Conservation (phyloP, 2,113 vertebrate genomes). For the Poecile atricapillus region DNA sequence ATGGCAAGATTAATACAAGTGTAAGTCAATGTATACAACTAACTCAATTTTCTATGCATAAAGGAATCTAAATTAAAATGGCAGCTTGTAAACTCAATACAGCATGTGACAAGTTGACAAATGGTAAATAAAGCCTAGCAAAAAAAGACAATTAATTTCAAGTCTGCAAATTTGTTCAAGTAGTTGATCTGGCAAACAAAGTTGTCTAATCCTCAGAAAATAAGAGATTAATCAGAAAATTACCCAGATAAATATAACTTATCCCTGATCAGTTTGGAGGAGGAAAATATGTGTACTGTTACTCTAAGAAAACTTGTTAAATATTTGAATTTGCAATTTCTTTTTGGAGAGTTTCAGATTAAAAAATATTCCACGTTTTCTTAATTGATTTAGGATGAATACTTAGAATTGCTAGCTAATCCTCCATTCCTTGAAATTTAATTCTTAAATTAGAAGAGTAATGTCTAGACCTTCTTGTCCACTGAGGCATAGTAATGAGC, state of each 20-base stretch:
- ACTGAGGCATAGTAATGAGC: neutral
- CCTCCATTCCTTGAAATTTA: neutral
- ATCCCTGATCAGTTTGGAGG: neutral
- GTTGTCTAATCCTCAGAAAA: neutral
- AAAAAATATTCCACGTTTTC: neutral
- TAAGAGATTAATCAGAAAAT: neutral
- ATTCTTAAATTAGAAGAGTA: neutral
- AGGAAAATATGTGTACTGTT: accelerated
- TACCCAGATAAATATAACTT: neutral
- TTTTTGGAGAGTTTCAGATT: neutral
- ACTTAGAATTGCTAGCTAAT: neutral
- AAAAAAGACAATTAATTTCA: neutral
- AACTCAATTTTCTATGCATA: neutral
- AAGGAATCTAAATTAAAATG: constrained; percentile 2
- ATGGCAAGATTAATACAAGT: neutral
- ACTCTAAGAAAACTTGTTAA: neutral
- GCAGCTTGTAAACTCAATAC: neutral
- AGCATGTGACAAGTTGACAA: neutral
- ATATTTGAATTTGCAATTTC: neutral
- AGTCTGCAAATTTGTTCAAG: neutral
- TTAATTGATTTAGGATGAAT: neutral
- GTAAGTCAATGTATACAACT: neutral
- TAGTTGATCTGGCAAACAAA: neutral
- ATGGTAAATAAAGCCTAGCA: neutral
- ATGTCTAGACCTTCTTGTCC: neutral